phyloP scores from a whole-genome alignment of 1,140 invertebrate genomes.

The Archivesica marissinica region DNA sequence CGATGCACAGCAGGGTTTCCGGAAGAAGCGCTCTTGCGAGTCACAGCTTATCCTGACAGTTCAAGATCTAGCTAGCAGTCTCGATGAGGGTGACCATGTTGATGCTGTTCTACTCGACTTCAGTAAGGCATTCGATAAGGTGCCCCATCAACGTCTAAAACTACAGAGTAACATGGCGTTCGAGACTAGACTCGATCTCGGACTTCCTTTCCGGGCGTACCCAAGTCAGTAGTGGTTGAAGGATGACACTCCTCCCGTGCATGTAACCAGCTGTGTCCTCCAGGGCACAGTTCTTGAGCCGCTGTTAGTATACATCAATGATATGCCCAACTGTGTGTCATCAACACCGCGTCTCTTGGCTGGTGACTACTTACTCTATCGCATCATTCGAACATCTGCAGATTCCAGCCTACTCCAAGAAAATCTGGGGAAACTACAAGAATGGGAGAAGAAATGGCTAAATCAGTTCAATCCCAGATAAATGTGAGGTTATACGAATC shows the following conservation, averaged over 20 bases:
- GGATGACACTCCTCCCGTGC: constrained; percentile 4
- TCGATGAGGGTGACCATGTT: neutral
- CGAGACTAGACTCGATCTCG: constrained; percentile 22
- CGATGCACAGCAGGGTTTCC: constrained; percentile 46
- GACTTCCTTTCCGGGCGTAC: constrained; percentile 26
- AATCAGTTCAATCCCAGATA: too few relatives aligned
- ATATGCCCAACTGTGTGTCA: constrained; percentile 47
- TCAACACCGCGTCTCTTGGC: too few relatives aligned
- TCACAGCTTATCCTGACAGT: constrained; percentile 1
- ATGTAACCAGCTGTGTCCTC: constrained; percentile 53
- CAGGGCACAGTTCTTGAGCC: constrained; percentile 57
- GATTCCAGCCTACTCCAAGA: too few relatives aligned
- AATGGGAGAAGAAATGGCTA: too few relatives aligned
- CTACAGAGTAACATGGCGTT: constrained; percentile 56
- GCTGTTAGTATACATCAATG: neutral
- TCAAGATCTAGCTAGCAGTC: constrained; percentile 7
- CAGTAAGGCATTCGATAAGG: constrained; percentile 50
- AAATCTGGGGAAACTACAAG: too few relatives aligned
- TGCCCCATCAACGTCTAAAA: too few relatives aligned
- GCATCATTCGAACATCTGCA: too few relatives aligned
- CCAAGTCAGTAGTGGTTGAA: constrained; percentile 42
- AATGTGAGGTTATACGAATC: too few relatives aligned
- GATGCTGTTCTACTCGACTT: constrained; percentile 50
- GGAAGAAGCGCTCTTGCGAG: constrained; percentile 33
- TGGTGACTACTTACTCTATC: too few relatives aligned